Percentiles rank a stretch among this genome's conserved stretches.
Evolutionary conservation across 2,888 invertebrate genomes (phyloP).

Genomic region (Ophraella communa): DNA sequence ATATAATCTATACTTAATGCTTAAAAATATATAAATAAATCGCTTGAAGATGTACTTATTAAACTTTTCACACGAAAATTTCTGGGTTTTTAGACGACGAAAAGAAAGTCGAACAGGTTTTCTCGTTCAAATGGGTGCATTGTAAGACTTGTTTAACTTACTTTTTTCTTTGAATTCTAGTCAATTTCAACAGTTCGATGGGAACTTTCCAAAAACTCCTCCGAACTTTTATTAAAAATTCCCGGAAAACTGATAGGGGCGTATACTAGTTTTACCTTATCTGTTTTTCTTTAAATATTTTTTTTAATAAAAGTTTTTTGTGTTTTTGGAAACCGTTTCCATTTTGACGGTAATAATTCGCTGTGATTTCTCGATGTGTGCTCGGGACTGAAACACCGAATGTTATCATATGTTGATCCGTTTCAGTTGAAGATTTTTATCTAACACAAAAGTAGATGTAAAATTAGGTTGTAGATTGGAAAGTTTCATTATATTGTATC

Average conservation of each 20-base stretch:
- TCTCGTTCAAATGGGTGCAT: conserved; percentile 31
- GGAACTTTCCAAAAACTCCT: conserved; percentile 44
- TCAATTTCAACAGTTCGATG: conserved; percentile 46
- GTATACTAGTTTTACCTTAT: conserved; percentile 34
- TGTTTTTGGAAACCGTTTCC: conserved; percentile 15
- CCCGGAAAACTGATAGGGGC: conserved; percentile 39
- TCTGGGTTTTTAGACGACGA: conserved; percentile 13
- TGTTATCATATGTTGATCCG: conserved; percentile 36
- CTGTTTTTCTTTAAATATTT: conserved; percentile 27
- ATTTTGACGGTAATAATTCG: conserved; percentile 44
- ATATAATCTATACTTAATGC: conserved; percentile 33
- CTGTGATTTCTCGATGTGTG: conserved; percentile 53
- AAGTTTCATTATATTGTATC: conserved; percentile 57
- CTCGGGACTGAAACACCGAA: conserved; percentile 53
- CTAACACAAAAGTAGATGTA: conserved; percentile 42
- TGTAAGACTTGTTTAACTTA: conserved; percentile 24
- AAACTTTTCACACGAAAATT: conserved; percentile 34
- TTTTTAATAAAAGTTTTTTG: conserved; percentile 22
- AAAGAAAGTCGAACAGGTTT: conserved; percentile 30
- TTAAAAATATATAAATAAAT: conserved; percentile 29
- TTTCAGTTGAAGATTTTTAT: conserved; percentile 35
- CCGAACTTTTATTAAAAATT: conserved; percentile 47
- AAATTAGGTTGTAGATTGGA: conserved; percentile 49
- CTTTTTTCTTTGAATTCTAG: conserved; percentile 24
- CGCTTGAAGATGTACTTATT: conserved; percentile 47